These are phyloP conservation scores for Jordanella pulchra DNA, from an alignment of 2,797 vertebrate species.

Conservation along the genomic window DNA sequence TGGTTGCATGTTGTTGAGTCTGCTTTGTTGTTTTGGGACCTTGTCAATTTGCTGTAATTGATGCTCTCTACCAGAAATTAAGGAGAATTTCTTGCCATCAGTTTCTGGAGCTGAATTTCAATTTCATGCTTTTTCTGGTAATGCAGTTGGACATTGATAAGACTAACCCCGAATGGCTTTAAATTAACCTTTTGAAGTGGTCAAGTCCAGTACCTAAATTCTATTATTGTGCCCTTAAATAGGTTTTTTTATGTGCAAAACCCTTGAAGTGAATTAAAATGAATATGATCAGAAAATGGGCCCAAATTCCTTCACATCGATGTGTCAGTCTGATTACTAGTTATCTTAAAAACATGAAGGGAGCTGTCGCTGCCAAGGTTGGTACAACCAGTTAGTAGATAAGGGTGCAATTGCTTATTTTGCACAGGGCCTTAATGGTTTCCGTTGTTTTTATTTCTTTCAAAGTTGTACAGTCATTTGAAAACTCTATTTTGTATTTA, in stretches of 20 bases:
- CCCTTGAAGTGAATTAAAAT: neutral
- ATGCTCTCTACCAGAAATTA: neutral
- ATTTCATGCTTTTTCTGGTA: neutral
- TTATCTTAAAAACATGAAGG: too few species aligned
- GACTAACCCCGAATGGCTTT: neutral
- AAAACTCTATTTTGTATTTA: neutral
- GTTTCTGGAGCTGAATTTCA: neutral
- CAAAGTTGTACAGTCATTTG: neutral
- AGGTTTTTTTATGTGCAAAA: neutral
- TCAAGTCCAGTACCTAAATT: neutral
- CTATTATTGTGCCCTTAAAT: neutral
- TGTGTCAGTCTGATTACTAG: too few species aligned
- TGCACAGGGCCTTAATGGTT: neutral
- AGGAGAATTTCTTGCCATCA: neutral
- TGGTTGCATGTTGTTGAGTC: neutral
- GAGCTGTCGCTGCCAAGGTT: too few species aligned
- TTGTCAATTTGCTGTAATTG: neutral
- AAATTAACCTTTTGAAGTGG: constrained; percentile 1
- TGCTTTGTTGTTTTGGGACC: neutral
- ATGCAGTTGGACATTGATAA: neutral
- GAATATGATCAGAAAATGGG: neutral
- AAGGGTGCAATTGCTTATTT: neutral
- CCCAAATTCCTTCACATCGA: too few species aligned
- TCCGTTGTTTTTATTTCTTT: too few species aligned
- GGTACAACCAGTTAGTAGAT: too few species aligned